phyloP scores from a whole-genome alignment of 1,140 invertebrate genomes.

The Bombus sylvicola region DNA sequence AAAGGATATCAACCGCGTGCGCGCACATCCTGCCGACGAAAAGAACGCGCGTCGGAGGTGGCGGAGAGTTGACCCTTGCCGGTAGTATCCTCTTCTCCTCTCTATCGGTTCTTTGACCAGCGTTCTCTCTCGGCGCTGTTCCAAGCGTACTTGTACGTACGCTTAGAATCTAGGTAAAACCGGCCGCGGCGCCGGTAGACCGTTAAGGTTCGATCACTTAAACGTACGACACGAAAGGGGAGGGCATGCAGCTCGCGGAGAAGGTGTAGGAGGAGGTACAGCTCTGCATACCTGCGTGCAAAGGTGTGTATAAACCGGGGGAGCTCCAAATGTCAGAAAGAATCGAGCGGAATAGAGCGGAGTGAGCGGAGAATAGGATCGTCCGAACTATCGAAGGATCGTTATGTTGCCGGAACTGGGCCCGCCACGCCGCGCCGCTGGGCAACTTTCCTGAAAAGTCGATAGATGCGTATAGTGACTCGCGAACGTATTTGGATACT shows the following conservation, averaged over 20 bases:
- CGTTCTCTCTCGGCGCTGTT: not conserved
- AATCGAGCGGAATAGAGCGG: conserved; percentile 58
- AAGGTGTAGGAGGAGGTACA: conserved; percentile 50
- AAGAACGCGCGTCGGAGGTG: conserved; percentile 45
- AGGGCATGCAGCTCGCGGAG: conserved; percentile 43
- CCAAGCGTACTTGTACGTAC: conserved; percentile 54
- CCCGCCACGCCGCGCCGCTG: not conserved
- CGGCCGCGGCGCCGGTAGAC: conserved; percentile 73
- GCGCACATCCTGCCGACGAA: conserved; percentile 40
- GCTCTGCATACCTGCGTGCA: conserved; percentile 72
- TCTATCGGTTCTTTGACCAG: not conserved
- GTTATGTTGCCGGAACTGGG: conserved; percentile 32
- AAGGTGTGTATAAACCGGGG: conserved; percentile 57
- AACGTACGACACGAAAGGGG: conserved; percentile 73
- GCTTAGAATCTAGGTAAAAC: conserved; percentile 74
- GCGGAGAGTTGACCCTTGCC: conserved; percentile 57
- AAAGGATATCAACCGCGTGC: conserved; percentile 54
- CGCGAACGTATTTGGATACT: fast-evolving
- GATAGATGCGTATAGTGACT: not conserved
- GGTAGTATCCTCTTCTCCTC: conserved; percentile 53
- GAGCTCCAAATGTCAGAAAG: conserved; percentile 75
- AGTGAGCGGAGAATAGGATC: conserved; percentile 67
- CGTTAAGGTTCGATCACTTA: conserved; percentile 78
- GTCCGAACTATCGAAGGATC: conserved; percentile 35
- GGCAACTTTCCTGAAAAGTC: not conserved